Evolutionary conservation across 2,797 vertebrate species (phyloP).

Genomic region (Esox lucius): DNA sequence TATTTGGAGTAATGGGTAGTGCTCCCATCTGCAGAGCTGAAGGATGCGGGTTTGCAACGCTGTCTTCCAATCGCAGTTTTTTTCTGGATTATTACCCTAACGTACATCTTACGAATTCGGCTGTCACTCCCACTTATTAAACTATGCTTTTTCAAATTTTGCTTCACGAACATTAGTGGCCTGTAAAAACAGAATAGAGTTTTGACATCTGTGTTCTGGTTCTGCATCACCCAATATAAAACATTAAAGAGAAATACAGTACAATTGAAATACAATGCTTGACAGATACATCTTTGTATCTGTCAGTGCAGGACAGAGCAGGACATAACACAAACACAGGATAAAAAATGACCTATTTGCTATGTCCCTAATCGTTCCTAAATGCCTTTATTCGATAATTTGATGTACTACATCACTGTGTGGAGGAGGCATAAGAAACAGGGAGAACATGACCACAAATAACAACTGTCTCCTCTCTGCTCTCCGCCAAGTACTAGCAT

Average conservation of each 20-base stretch:
- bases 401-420: not conserved
- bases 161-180: not conserved
- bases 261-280: not conserved
- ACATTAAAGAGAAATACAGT: not conserved
- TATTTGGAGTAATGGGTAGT: no score
- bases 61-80: no score
- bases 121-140: constrained; percentile 40
- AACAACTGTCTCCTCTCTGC: constrained; percentile 1
- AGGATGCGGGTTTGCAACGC: no score
- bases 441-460: not conserved
- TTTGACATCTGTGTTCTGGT: not conserved
- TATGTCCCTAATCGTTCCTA: not conserved
- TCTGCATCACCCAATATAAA: not conserved
- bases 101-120: constrained; percentile 43
- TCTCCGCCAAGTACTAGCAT: not conserved
- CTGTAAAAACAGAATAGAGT: not conserved
- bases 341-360: not conserved
- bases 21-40: no score
- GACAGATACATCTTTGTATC: not conserved
- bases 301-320: not conserved
- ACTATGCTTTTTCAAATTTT: constrained; percentile 19
- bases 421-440: not conserved
- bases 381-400: not conserved
- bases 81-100: no score
- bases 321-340: not conserved